Evolutionary conservation across 1,140 invertebrate genomes (phyloP), one percentile per base, ranked within the genome.

Genomic region (Camponotus floridanus): DNA sequence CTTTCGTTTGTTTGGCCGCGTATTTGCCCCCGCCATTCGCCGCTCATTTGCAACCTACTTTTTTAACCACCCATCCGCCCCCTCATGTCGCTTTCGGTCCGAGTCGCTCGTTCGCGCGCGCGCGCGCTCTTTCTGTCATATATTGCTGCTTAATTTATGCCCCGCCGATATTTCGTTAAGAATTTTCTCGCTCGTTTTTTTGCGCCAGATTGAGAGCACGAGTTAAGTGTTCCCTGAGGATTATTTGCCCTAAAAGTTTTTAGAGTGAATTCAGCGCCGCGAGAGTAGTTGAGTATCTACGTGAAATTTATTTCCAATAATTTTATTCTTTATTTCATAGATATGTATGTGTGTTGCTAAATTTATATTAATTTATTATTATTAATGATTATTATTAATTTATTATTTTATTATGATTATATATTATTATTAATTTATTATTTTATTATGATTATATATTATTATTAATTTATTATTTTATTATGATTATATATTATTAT

Each of bases 151-250:
- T 87, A 91, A 90, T 91, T 91, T 91, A 90, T 90, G 80, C 86
- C 85, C 21, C 55, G 74, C 48, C 76, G 76, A 91, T 92, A 85
- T 91, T 91, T 92, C 90, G 89, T 86, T 86, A 84, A 89, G 85
- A 85, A 92, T 90, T 91, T 90, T 90, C 59, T 71, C 62, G 11
- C 5, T 5, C 57, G 5, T 42, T 79, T 67, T 67, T 51, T 51
- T 39, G 9, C 51, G 70, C 33, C 18, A 71, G 26, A 71, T 18
- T 15, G 48, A 57, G 18, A 71, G 39, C 26, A 1, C 42, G 33
- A 36, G 55, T 59, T 59, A 21, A 39, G 15, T 55, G 71, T 15
- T 36, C 7, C 15, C 33, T 18, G 21, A 76, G 42, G 61, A 71
- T n/a, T n/a, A 21, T 36, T 79, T 67, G 65, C 36, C 21, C 36